These are phyloP conservation scores for Notechis scutatus DNA, from an alignment of 2,113 vertebrate species.

Conservation along the genomic window DNA sequence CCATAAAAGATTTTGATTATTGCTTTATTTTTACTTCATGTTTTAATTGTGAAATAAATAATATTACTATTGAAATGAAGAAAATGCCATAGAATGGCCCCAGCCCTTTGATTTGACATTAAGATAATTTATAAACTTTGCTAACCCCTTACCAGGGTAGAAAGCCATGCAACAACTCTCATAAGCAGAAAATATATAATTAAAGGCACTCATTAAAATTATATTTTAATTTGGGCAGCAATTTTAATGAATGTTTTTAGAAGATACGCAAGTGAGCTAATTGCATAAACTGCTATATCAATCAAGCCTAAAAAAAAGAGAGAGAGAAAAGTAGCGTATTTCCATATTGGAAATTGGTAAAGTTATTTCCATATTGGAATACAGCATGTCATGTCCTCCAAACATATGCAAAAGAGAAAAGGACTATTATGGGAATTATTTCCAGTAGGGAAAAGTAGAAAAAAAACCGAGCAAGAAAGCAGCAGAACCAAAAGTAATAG, in stretches of 20 bases:
- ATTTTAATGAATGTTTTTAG: neutral
- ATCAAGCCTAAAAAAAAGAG: neutral
- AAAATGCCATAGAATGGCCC: neutral
- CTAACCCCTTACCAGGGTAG: neutral
- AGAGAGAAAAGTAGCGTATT: too few species aligned
- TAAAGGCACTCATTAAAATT: neutral
- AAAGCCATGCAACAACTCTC: neutral
- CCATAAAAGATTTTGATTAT: neutral
- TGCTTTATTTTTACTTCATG: neutral
- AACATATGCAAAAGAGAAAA: neutral
- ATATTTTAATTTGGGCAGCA: neutral
- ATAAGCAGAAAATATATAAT: neutral
- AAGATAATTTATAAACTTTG: neutral
- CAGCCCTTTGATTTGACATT: neutral
- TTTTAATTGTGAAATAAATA: neutral
- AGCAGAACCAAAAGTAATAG: neutral
- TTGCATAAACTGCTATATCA: neutral
- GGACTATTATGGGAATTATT: neutral
- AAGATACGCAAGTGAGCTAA: neutral
- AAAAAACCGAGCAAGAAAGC: neutral
- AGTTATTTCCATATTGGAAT: neutral
- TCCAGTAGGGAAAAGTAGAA: neutral
- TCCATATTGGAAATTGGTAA: too few species aligned
- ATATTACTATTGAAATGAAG: neutral
- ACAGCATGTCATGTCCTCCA: neutral